Conservation (phyloP, 2,888 invertebrate species). For the Epicampocera succincta region DNA sequence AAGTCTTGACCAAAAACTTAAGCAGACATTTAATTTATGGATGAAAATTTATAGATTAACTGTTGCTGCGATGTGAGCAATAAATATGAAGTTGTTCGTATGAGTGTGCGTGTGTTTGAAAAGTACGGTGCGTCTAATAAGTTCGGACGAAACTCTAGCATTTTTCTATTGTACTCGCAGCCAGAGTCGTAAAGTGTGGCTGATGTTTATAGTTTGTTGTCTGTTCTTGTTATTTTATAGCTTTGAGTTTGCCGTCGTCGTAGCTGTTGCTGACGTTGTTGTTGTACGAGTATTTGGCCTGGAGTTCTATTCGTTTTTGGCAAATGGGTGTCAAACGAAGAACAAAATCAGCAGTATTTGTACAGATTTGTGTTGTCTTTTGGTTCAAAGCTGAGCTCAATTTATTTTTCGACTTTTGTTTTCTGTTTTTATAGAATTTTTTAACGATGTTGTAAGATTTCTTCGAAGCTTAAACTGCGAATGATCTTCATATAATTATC, state of each 20-base stretch:
- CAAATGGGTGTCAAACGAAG: conserved; percentile 37
- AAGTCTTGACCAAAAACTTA: neutral
- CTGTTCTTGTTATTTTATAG: conserved; percentile 35
- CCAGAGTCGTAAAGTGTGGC: conserved; percentile 39
- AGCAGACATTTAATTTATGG: conserved; percentile 30
- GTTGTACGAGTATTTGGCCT: neutral
- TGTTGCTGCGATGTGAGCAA: neutral
- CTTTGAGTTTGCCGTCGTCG: conserved; percentile 1
- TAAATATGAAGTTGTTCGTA: neutral
- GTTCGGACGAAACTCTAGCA: conserved; percentile 43
- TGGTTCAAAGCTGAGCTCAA: neutral
- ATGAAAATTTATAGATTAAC: conserved; percentile 33
- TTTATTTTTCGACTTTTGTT: conserved; percentile 1
- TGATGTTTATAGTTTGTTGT: conserved; percentile 48
- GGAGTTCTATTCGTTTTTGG: conserved; percentile 2
- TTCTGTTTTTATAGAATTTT: neutral
- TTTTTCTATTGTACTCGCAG: conserved; percentile 44
- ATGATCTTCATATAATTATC: conserved; percentile 14
- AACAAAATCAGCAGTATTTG: conserved; percentile 24
- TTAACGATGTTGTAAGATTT: conserved; percentile 7
- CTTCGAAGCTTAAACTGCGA: conserved; percentile 14
- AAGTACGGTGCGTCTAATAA: neutral
- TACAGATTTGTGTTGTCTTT: conserved; percentile 30
- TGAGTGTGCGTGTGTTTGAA: neutral
- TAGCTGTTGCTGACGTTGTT: neutral